Evolutionary conservation across 1,140 invertebrate genomes (phyloP).

Genomic region (Musca domestica): DNA sequence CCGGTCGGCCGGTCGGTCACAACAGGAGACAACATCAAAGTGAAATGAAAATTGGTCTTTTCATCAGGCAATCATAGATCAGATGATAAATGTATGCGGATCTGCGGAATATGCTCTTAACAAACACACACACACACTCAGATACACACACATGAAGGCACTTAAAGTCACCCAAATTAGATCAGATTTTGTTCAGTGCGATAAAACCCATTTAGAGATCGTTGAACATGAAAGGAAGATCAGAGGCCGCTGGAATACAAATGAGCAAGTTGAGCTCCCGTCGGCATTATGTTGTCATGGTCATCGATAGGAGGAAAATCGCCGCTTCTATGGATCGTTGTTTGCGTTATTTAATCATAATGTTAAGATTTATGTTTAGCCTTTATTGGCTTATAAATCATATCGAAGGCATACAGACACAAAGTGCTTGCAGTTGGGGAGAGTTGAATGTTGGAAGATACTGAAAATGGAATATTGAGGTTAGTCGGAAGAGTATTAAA

Average conservation of each 20-base stretch:
- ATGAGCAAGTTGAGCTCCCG: neutral
- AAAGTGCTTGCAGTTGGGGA: too few species aligned
- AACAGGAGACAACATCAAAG: neutral
- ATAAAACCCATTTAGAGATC: constrained; percentile 11
- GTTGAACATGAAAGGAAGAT: neutral
- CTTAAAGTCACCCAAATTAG: neutral
- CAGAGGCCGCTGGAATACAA: neutral
- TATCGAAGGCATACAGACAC: too few species aligned
- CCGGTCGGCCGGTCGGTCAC: too few species aligned
- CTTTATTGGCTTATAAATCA: constrained; percentile 15
- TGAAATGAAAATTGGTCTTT: constrained; percentile 4
- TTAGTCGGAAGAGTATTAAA: too few species aligned
- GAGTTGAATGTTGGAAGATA: too few species aligned
- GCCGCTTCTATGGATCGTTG: neutral
- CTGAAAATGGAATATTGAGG: too few species aligned
- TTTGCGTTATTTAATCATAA: constrained; percentile 12
- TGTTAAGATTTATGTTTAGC: constrained; percentile 7
- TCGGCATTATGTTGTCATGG: neutral
- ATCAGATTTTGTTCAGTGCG: constrained; percentile 13
- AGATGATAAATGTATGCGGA: neutral
- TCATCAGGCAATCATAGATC: neutral
- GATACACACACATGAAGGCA: neutral
- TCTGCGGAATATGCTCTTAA: neutral
- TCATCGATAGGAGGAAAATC: neutral
- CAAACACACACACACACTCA: neutral